Conservation (phyloP, 2,797 vertebrate genomes). For the Erpetoichthys calabaricus region DNA sequence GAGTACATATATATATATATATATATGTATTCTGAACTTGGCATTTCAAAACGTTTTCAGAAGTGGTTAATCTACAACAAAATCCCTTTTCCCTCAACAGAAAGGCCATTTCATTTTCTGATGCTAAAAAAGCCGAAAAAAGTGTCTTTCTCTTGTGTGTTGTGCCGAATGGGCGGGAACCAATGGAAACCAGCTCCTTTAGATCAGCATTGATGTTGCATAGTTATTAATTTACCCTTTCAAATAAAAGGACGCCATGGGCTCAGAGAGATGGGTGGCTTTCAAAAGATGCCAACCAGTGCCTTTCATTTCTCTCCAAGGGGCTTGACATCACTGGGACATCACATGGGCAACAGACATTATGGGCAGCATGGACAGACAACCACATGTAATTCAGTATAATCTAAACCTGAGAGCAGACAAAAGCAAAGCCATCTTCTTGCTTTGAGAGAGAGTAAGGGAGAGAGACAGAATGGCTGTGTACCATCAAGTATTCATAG, state of each 20-base stretch:
- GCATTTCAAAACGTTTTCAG: slow-evolving; percentile 56
- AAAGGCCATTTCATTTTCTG: slow-evolving; percentile 29
- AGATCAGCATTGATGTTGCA: slow-evolving; percentile 50
- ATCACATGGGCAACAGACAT: slow-evolving; percentile 19
- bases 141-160: slow-evolving; percentile 10
- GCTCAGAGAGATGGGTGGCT: slow-evolving; percentile 50
- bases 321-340: slow-evolving; percentile 34
- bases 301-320: slow-evolving; percentile 52
- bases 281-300: slow-evolving; percentile 23
- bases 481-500: too few species aligned
- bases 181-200: slow-evolving; percentile 29
- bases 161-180: slow-evolving; percentile 17
- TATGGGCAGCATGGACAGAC: slow-evolving; percentile 50
- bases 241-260: slow-evolving; percentile 54
- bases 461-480: too few species aligned
- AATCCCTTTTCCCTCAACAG: slow-evolving; percentile 35
- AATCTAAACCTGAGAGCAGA: too few species aligned
- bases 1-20: too few species aligned
- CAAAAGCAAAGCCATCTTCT: too few species aligned
- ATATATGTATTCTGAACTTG: slow-evolving; percentile 30
- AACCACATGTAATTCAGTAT: slow-evolving; percentile 23
- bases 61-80: slow-evolving; percentile 56
- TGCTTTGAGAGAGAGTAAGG: too few species aligned
- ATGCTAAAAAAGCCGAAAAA: slow-evolving; percentile 9
- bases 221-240: slow-evolving; percentile 64